Conservation (phyloP, 2,797 vertebrate species). For the Coranthus polyacanthus region DNA sequence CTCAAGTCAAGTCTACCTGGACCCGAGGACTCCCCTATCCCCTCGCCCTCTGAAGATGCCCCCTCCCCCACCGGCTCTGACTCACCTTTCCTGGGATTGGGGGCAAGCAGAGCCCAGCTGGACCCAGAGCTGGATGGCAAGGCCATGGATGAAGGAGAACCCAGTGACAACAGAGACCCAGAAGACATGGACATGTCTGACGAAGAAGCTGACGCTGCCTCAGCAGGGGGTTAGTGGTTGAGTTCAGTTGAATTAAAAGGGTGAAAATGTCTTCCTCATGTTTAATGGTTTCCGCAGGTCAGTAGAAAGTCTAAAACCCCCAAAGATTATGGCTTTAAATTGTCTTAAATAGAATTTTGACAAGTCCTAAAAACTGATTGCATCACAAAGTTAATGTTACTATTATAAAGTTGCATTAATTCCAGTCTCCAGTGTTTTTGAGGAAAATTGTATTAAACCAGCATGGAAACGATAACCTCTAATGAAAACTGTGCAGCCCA, state of each 20-base stretch:
- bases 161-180: conserved; percentile 87
- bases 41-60: conserved; percentile 94
- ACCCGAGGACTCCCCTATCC: conserved; percentile 94
- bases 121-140: conserved; percentile 82
- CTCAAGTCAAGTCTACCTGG: conserved; percentile 93
- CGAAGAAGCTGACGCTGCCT: conserved; percentile 82
- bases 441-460: no score
- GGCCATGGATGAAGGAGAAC: conserved; percentile 82
- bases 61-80: conserved; percentile 96
- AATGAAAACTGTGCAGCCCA: no score
- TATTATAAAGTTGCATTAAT: no score
- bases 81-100: conserved; percentile 91
- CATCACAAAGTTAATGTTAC: no score
- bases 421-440: no score
- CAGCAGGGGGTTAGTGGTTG: conserved; percentile 76
- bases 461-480: no score
- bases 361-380: no score
- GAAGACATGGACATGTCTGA: conserved; percentile 98
- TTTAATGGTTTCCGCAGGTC: no score
- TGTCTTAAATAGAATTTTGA: no score
- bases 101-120: conserved; percentile 65
- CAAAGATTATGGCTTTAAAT: no score
- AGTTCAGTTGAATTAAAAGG: neutral
- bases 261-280: neutral
- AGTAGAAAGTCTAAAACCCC: no score